Conservation (phyloP, 2,888 invertebrate species). For the Leucophenga maculata region DNA sequence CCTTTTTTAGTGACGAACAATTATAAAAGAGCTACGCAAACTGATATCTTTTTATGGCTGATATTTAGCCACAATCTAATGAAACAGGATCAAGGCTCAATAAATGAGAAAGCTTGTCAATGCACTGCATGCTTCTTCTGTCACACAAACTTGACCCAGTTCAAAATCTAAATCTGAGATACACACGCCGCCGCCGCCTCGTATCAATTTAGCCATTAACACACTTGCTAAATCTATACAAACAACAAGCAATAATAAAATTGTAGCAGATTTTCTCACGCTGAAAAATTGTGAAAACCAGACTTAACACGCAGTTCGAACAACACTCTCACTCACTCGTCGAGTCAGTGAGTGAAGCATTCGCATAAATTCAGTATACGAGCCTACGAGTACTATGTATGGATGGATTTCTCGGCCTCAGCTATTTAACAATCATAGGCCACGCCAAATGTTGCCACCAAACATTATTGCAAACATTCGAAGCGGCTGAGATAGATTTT, state of each 20-base stretch:
- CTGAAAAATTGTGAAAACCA: slow-evolving; percentile 1
- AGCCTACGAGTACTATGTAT: no score
- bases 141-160: neutral
- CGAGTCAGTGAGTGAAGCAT: slow-evolving; percentile 15
- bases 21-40: no score
- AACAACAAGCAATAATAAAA: slow-evolving; percentile 3
- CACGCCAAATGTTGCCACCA: slow-evolving; percentile 2
- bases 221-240: neutral
- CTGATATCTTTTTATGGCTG: no score
- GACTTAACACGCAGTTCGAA: neutral
- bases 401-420: slow-evolving; percentile 2
- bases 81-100: no score
- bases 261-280: slow-evolving; percentile 2
- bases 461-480: slow-evolving; percentile 2
- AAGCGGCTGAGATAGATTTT: neutral
- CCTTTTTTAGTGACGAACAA: no score
- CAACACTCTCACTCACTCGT: neutral
- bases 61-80: no score
- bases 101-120: no score
- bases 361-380: no score
- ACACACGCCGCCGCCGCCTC: neutral
- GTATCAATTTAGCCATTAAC: neutral
- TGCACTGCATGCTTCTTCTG: neutral
- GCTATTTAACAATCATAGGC: slow-evolving; percentile 22
- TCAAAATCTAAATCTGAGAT: neutral